Conservation (phyloP, 2,113 vertebrate genomes). For the Macquaria ambigua region DNA sequence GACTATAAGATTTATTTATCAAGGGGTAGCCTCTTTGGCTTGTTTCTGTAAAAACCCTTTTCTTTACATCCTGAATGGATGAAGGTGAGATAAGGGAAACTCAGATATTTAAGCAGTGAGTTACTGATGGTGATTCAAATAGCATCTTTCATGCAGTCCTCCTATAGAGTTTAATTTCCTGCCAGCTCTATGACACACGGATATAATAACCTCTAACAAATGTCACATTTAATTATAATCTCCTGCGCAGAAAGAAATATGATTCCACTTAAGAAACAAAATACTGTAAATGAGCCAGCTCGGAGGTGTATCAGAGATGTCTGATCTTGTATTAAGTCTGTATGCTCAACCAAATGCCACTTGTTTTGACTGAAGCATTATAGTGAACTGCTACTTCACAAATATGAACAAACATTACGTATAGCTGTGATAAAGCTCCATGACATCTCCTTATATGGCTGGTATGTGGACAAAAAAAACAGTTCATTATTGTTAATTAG, state of each 20-base stretch:
- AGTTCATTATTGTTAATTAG: not conserved
- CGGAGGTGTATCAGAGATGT: not conserved
- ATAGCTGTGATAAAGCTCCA: not conserved
- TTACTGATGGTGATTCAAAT: not conserved
- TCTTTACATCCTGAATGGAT: not conserved
- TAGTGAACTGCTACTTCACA: not conserved
- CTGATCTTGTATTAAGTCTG: not conserved
- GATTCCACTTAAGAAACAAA: not conserved
- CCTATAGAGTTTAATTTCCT: not conserved
- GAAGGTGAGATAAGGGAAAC: not conserved
- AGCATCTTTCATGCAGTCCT: not conserved
- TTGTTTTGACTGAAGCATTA: no score
- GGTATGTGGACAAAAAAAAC: not conserved
- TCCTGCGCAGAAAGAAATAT: not conserved
- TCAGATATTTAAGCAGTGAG: not conserved
- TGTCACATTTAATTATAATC: not conserved
- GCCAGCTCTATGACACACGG: not conserved
- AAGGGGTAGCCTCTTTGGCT: not conserved
- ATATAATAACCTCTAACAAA: not conserved
- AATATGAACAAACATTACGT: not conserved
- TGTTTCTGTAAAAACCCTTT: not conserved
- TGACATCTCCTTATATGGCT: not conserved
- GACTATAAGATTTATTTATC: not conserved
- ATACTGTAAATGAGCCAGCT: not conserved
- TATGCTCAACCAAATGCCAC: not conserved